Percentiles rank a stretch among this genome's conserved stretches.
phyloP scores from a whole-genome alignment of 2,113 vertebrate genomes.

The Ahaetulla prasina region DNA sequence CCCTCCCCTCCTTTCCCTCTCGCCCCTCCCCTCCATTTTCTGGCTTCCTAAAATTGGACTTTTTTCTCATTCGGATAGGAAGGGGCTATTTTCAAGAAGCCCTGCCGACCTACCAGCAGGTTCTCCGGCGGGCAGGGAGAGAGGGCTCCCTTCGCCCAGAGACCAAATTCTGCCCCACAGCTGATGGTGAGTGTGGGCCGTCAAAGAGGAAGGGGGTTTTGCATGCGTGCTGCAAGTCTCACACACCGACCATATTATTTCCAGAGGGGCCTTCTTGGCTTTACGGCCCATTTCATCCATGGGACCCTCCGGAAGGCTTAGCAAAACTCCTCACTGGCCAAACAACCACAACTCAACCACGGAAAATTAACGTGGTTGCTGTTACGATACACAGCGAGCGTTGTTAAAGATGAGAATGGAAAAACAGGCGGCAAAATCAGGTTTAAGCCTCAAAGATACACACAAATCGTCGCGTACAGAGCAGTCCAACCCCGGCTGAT shows the following conservation, averaged over 20 bases:
- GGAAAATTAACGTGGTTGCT: too few species aligned
- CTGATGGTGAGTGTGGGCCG: constrained; percentile 72
- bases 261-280: too few species aligned
- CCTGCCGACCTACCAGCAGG: constrained; percentile 63
- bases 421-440: too few species aligned
- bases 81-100: constrained; percentile 84
- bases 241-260: not conserved
- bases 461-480: too few species aligned
- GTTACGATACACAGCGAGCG: too few species aligned
- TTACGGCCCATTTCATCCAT: too few species aligned
- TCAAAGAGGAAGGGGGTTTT: rapidly evolving
- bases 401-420: too few species aligned
- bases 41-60: not conserved
- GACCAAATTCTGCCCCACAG: constrained; percentile 79
- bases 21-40: not conserved
- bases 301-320: too few species aligned
- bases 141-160: constrained; percentile 70
- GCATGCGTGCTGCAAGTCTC: not conserved
- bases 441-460: too few species aligned
- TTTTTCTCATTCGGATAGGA: constrained; percentile 61
- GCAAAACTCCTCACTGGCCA: too few species aligned
- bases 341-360: too few species aligned
- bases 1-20: not conserved
- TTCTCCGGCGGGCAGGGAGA: constrained; percentile 33
- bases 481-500: too few species aligned